Evolutionary conservation across 2,888 invertebrate species (phyloP).

Genomic region (Oscheius sp.): DNA sequence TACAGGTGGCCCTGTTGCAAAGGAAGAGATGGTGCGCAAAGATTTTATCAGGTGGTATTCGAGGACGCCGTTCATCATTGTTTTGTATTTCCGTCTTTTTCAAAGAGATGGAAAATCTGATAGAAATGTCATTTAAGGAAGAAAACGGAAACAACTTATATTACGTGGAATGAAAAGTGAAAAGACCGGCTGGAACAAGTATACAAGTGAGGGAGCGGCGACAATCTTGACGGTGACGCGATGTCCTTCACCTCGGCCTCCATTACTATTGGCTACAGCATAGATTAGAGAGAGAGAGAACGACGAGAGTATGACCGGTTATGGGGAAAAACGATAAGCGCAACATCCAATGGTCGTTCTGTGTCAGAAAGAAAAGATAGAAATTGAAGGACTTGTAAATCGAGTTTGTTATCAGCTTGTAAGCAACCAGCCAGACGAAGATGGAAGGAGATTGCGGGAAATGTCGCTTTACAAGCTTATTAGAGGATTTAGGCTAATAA

Average conservation of each 20-base stretch:
- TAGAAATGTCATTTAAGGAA: background rate
- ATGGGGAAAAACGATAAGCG: background rate
- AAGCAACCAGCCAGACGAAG: too few relatives aligned
- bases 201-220: background rate
- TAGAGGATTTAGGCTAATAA: background rate
- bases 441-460: background rate
- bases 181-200: background rate
- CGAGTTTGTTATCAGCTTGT: too few relatives aligned
- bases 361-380: too few relatives aligned
- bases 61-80: background rate
- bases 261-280: conserved; percentile 19
- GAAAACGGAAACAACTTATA: background rate
- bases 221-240: background rate
- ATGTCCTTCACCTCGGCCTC: conserved; percentile 9
- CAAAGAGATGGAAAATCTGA: background rate
- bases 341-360: too few relatives aligned
- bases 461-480: background rate
- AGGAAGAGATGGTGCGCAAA: too few relatives aligned
- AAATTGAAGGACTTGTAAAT: too few relatives aligned
- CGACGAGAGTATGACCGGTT: background rate
- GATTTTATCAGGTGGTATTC: background rate
- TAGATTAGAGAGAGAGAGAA: conserved; percentile 18
- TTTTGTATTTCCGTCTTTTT: background rate
- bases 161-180: background rate
- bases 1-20: too few relatives aligned